Evolutionary conservation across 2,797 vertebrate species (phyloP).

Genomic region (Fratercula arctica): DNA sequence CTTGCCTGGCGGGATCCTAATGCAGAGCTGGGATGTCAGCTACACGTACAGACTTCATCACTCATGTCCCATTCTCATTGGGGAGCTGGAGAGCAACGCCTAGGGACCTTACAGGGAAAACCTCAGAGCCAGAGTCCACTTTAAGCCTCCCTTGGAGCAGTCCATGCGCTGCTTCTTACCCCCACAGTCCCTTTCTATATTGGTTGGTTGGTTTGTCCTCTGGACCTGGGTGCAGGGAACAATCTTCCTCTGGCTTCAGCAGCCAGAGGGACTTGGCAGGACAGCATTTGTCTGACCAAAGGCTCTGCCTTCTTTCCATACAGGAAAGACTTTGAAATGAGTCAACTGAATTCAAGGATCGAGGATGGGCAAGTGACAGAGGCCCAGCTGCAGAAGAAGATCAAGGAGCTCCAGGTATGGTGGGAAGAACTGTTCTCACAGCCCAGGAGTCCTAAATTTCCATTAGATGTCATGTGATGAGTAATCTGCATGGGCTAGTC

Average conservation of each 20-base stretch:
- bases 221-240: background rate
- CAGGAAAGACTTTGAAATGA: conserved; percentile 90
- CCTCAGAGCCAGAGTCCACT: background rate
- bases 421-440: background rate
- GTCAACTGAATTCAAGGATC: conserved; percentile 84
- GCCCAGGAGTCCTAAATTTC: background rate
- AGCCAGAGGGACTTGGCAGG: background rate
- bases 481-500: background rate
- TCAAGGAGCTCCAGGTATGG: conserved; percentile 90
- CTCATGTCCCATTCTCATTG: accelerated
- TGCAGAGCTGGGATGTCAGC: background rate
- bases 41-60: background rate
- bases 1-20: background rate
- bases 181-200: background rate
- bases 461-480: background rate
- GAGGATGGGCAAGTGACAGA: conserved; percentile 87
- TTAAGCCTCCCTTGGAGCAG: background rate
- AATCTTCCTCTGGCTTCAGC: background rate
- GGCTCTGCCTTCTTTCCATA: background rate
- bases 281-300: background rate
- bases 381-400: conserved; percentile 88
- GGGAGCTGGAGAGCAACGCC: background rate
- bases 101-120: background rate
- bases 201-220: background rate
- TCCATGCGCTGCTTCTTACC: background rate